These are phyloP conservation scores for Dufourea novaeangliae DNA, from an alignment of 1,140 invertebrate genomes.

Conservation along the genomic window DNA sequence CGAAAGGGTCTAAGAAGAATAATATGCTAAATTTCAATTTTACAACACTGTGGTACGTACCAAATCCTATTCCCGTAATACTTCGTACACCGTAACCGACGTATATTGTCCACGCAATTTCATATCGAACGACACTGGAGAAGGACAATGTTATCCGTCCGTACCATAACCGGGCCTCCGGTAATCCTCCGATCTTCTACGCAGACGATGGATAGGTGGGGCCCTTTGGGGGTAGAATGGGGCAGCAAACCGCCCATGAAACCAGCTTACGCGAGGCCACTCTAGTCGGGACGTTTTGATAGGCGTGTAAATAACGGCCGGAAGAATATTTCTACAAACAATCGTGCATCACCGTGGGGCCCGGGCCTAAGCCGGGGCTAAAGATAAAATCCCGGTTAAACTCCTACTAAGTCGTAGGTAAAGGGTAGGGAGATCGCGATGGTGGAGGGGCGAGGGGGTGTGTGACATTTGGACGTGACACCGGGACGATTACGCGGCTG, in stretches of 20 bases:
- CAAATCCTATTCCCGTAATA: too few relatives aligned
- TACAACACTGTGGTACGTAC: too few relatives aligned
- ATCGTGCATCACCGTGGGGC: conserved; percentile 43
- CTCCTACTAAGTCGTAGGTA: conserved; percentile 44
- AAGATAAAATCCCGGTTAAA: conserved; percentile 58
- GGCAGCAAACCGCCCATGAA: conserved; percentile 49
- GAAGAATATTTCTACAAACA: conserved; percentile 67
- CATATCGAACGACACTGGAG: neutral
- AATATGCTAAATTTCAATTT: too few relatives aligned
- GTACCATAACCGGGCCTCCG: conserved; percentile 17
- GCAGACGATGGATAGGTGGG: conserved; percentile 20
- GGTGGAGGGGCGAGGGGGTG: too few relatives aligned
- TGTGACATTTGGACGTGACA: conserved; percentile 4
- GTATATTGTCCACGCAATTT: neutral
- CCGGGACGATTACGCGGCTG: conserved; percentile 18
- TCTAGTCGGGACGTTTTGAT: conserved; percentile 59
- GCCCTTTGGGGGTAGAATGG: neutral
- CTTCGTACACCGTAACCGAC: neutral
- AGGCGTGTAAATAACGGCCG: conserved; percentile 63
- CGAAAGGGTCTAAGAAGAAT: too few relatives aligned
- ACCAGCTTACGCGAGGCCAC: conserved; percentile 38
- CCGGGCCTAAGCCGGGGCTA: conserved; percentile 24
- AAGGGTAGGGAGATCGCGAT: too few relatives aligned
- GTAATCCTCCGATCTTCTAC: conserved; percentile 46
- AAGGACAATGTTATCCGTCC: conserved; percentile 12